Evolutionary conservation across 2,888 invertebrate species (phyloP).

Genomic region (Drosophila recens): DNA sequence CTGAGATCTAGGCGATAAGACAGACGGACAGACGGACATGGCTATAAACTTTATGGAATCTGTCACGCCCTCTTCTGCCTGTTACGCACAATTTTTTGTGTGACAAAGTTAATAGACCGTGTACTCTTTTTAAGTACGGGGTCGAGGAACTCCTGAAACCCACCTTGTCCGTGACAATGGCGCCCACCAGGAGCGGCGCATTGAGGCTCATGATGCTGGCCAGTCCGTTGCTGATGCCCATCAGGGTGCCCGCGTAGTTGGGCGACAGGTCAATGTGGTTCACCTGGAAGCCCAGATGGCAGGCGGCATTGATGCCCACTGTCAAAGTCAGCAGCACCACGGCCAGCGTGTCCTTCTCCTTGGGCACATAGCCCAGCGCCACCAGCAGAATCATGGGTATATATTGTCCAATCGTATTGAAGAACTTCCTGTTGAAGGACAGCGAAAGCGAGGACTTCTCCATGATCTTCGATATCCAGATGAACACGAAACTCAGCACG

Average conservation of each 20-base stretch:
- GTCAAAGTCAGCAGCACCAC: conserved; percentile 89
- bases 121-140: too few species aligned
- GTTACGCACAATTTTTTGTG: too few species aligned
- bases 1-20: too few species aligned
- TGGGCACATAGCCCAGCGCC: conserved; percentile 87
- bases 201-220: conserved; percentile 92
- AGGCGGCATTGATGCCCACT: conserved; percentile 91
- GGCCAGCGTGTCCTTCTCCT: conserved; percentile 85
- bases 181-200: conserved; percentile 90
- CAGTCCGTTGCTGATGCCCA: conserved; percentile 93
- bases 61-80: too few species aligned
- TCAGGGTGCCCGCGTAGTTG: conserved; percentile 92
- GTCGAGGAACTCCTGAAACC: conserved; percentile 56
- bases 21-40: too few species aligned
- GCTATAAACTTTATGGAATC: too few species aligned
- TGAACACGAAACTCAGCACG: conserved; percentile 89
- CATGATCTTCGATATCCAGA: conserved; percentile 88
- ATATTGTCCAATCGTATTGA: conserved; percentile 88
- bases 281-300: conserved; percentile 91
- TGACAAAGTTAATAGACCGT: too few species aligned
- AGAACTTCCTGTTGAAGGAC: conserved; percentile 86
- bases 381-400: conserved; percentile 89
- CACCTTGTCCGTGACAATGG: conserved; percentile 90
- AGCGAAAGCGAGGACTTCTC: conserved; percentile 78
- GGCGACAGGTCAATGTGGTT: conserved; percentile 95